Conservation (phyloP, 2,888 invertebrate species). For the Tenthredo mesomela region DNA sequence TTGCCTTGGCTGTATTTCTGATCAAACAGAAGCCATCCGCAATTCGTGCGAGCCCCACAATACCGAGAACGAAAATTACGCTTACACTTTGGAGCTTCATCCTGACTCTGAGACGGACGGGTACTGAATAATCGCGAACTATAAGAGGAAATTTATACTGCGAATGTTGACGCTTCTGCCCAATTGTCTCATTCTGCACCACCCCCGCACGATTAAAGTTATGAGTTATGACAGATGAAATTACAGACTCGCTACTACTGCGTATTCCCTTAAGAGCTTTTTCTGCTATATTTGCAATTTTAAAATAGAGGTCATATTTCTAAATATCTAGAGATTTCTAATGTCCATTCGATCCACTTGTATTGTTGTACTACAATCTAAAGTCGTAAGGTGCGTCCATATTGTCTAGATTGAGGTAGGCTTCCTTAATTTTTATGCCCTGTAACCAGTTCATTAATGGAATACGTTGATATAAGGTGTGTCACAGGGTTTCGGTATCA, state of each 20-base stretch:
- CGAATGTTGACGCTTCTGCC: not conserved
- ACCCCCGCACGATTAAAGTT: not conserved
- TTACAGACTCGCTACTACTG: not conserved
- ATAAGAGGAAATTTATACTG: not conserved
- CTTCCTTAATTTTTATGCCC: no score
- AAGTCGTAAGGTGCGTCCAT: no score
- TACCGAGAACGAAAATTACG: not conserved
- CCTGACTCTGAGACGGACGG: not conserved
- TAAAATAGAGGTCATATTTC: not conserved
- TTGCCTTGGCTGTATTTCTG: not conserved
- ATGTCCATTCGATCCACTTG: no score
- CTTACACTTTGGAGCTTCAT: conserved; percentile 21
- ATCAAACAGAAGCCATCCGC: not conserved
- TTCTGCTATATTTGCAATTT: not conserved
- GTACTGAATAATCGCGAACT: not conserved
- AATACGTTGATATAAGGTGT: no score
- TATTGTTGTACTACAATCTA: no score
- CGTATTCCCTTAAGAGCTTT: not conserved
- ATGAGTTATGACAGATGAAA: not conserved
- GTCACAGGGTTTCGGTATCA: no score
- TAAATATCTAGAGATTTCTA: no score
- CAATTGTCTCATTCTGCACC: not conserved
- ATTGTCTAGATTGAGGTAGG: no score
- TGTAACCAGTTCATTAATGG: no score
- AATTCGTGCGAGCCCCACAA: not conserved